Conservation (phyloP, 2,797 vertebrate species). For the Netta rufina region DNA sequence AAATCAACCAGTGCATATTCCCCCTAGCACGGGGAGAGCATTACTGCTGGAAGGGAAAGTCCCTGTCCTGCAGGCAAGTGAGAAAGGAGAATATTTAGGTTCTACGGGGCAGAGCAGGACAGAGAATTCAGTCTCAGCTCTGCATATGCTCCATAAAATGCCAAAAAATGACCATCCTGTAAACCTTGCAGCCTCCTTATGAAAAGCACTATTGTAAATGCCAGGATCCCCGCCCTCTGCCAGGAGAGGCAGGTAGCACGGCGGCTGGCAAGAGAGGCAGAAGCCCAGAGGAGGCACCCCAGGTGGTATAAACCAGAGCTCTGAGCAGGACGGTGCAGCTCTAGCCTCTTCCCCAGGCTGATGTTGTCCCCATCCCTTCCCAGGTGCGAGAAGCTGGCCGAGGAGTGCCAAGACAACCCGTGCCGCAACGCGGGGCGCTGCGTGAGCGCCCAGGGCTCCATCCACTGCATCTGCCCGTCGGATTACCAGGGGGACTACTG, state of each 20-base stretch:
- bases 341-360: background rate
- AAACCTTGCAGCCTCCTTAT: background rate
- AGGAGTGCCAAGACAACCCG: conserved; percentile 79
- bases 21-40: rapidly evolving
- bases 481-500: conserved; percentile 69
- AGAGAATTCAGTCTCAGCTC: background rate
- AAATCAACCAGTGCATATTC: background rate
- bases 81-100: rapidly evolving
- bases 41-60: background rate
- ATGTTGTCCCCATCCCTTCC: background rate
- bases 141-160: background rate
- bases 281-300: background rate
- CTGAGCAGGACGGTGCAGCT: rapidly evolving
- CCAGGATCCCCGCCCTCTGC: background rate
- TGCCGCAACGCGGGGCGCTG: conserved; percentile 83
- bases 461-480: conserved; percentile 76
- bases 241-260: background rate
- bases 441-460: conserved; percentile 68
- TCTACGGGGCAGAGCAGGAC: background rate
- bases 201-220: background rate
- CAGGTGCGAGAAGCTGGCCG: conserved; percentile 84
- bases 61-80: background rate
- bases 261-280: rapidly evolving
- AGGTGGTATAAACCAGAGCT: background rate
- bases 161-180: background rate